Evolutionary conservation across 2,797 vertebrate genomes (phyloP).

Genomic region (Pangasius djambal): DNA sequence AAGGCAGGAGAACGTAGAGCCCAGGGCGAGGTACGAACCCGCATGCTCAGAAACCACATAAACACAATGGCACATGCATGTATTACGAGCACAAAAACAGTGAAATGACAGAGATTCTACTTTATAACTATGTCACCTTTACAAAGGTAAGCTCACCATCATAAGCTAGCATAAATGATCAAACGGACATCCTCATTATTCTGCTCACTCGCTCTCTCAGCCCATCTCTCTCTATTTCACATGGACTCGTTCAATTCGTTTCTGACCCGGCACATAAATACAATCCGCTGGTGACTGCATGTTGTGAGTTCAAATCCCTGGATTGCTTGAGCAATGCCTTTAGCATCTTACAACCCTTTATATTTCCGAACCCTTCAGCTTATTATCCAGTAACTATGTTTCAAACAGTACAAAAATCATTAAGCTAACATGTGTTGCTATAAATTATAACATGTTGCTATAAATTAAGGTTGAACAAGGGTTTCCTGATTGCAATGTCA

Average conservation of each 20-base stretch:
- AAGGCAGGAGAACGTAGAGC: conserved; percentile 52
- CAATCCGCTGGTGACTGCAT: background rate
- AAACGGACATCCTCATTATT: conserved; percentile 19
- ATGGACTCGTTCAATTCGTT: background rate
- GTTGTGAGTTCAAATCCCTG: background rate
- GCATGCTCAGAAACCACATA: conserved; percentile 14
- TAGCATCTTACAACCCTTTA: background rate
- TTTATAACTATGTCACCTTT: conserved; percentile 31
- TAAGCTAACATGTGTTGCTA: background rate
- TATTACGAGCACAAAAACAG: conserved; percentile 25
- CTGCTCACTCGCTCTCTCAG: conserved; percentile 41
- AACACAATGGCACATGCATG: conserved; percentile 16
- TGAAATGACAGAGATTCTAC: conserved; percentile 14
- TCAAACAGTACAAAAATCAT: background rate
- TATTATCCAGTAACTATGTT: background rate
- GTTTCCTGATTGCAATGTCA: background rate
- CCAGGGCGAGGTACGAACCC: conserved; percentile 26
- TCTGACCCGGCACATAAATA: background rate
- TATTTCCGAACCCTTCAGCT: background rate
- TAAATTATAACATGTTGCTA: background rate
- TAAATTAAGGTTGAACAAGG: background rate
- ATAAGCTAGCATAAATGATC: conserved; percentile 20
- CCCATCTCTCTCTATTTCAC: conserved; percentile 41
- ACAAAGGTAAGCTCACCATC: conserved; percentile 12
- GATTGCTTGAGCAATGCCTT: background rate